Evolutionary conservation across 2,113 vertebrate genomes (phyloP), one percentile per base, ranked within the genome.

Genomic region (Lathamus discolor): DNA sequence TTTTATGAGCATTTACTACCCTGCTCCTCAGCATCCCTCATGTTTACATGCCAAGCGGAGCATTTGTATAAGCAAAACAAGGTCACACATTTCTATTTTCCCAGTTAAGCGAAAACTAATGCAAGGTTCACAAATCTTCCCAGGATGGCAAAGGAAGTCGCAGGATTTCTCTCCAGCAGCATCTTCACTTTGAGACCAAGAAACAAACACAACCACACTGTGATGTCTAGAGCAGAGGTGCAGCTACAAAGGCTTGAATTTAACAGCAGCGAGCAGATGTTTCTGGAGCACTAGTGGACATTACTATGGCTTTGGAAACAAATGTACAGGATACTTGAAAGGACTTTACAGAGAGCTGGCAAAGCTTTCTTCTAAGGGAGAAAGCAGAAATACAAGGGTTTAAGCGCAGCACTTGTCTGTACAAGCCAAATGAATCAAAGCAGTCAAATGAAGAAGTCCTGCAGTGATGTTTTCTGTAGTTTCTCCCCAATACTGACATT

Each of bases 41-140:
- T 93, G 93, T 95, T 95, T 95, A 96, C 89, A 89, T 66, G 89
- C 83, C 83, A 77, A 83, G 80, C 4, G 9, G 35, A 86, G 76
- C 17, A 0, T 83, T 78, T 83, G 73, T 31, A 43, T 51, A 52
- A 92, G 88, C 83, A 95, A 94, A 95, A 96, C 93, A 96, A 96
- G 88, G 95, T 96, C 95, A 96, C 1, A 0, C 66, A n/a, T 86
- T 92, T 70, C 10, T 83, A 44, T 91, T 88, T 92, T 95, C 61
- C 67, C 90, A 77, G 41, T 91, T 57, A 83, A 67, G 51, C 44
- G 37, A 91, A 75, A 93, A 88, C 33, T 55, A 59, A 75, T 6
- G 41, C 62, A 81, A 92, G 61, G n/a, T 66, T 79, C 63, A 55
- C 59, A 31, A 70, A 44, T 76, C 29, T 13, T 51, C 23, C 52